These are phyloP conservation scores for Trichonephila inaurata DNA, from an alignment of 1,140 invertebrate genomes.

Conservation along the genomic window DNA sequence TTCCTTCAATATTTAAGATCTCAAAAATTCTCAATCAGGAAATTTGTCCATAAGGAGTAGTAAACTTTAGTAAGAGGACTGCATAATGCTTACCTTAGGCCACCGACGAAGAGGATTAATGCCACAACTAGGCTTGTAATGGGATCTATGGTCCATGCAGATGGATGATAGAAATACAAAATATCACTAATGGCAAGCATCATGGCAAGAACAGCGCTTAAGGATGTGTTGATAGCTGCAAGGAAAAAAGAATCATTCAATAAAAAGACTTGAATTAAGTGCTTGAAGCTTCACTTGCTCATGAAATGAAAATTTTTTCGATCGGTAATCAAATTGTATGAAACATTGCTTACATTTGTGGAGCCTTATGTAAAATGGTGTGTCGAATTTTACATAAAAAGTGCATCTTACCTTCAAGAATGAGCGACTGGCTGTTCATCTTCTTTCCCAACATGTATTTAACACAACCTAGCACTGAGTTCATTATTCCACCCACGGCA, in stretches of 20 bases:
- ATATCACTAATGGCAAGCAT: constrained; percentile 70
- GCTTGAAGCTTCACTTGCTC: neutral
- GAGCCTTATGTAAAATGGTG: neutral
- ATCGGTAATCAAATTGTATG: neutral
- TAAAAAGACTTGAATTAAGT: neutral
- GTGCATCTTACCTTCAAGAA: constrained; percentile 59
- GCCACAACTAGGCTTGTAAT: constrained; percentile 68
- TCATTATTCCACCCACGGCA: constrained; percentile 59
- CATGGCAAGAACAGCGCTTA: constrained; percentile 61
- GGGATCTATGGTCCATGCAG: constrained; percentile 72
- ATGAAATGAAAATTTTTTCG: neutral
- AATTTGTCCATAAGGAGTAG: too few species aligned
- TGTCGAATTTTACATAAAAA: neutral
- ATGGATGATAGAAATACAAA: constrained; percentile 71
- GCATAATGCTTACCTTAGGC: constrained; percentile 36
- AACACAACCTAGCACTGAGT: constrained; percentile 55
- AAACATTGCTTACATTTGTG: too few species aligned
- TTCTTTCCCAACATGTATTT: constrained; percentile 70
- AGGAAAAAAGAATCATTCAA: neutral
- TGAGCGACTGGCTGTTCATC: constrained; percentile 71
- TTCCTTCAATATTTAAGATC: too few species aligned
- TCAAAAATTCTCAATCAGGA: too few species aligned
- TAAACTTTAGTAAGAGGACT: too few species aligned
- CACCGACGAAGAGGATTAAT: constrained; percentile 46
- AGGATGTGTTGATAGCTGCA: constrained; percentile 61